Base-by-base conservation (phyloP, 1,140 invertebrate genomes). In the Brachystomella parvula region DNA sequence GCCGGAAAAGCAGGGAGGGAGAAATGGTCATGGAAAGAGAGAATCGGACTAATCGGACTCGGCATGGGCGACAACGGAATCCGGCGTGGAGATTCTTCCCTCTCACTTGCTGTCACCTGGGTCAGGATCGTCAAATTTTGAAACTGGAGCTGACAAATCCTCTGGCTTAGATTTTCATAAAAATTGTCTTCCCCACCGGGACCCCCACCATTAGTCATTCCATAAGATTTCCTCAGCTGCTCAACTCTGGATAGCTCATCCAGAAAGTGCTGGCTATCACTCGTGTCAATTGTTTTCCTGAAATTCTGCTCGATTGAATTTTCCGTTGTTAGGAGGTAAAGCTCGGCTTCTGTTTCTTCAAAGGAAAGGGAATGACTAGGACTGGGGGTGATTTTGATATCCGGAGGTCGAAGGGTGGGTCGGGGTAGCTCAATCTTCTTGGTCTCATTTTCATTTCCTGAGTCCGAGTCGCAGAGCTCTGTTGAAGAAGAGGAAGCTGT, bases 101-200 rank as follows among this genome's bases (percentile, higher is more conserved):
- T 56, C 3, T 72, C 67, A 29, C 66, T 67, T 2, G 63, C 53
- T 9, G 71, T 72, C 19, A 67, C 69, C 6, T 67, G 65, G 28
- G 53, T 67, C 12, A 72, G 65, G 61, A 69, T 69, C 24, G 33
- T 47, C 30, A 72, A 39, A 65, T 72, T 72, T 64, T 72, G 71
- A 67, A 72, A 72, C 61, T 72, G 71, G 19, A 72, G 61, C 32
- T 69, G 61, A 47, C 71, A 72, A 32, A 72, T 72, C 31, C 71
- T 15, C 21, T 72, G 61, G 39, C 67, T 69, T 9, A 72, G 63
- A 65, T 61, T 67, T 33, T 69, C 71, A 32, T 69, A 72, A 31
- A 72, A 72, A 31, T 63, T 69, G 44, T 72, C 71, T 47, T 68
- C 69, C n/a, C n/a, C n/a, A n/a, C n/a, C n/a, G n/a, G n/a, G n/a